Conservation (phyloP, 2,888 invertebrate species). For the Eupeodes latifasciatus region DNA sequence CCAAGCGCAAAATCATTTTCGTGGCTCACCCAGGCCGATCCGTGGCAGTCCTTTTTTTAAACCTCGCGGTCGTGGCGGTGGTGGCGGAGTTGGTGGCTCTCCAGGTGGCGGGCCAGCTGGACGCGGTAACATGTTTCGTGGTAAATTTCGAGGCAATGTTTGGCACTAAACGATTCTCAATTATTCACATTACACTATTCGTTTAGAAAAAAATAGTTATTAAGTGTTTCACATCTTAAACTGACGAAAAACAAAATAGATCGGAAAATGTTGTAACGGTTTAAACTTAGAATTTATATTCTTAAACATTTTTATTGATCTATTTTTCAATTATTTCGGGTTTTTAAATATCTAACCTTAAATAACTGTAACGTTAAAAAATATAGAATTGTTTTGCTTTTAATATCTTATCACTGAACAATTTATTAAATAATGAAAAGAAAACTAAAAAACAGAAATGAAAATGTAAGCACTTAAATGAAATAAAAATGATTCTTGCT, state of each 20-base stretch:
- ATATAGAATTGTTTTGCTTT: not conserved
- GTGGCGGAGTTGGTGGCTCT: constrained; percentile 49
- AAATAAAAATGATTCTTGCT: constrained; percentile 63
- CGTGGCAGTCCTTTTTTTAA: constrained; percentile 68
- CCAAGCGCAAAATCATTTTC: constrained; percentile 54
- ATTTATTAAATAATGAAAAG: constrained; percentile 1
- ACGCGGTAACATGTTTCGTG: constrained; percentile 78
- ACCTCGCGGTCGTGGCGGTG: constrained; percentile 76
- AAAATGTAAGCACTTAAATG: constrained; percentile 69
- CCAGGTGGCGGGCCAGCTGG: constrained; percentile 78
- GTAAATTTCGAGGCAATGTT: constrained; percentile 81
- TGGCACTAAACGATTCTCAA: constrained; percentile 53
- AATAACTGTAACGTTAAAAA: not conserved
- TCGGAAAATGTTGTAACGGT: constrained; percentile 28
- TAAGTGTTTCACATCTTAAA: constrained; percentile 45
- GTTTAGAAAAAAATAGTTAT: constrained; percentile 39
- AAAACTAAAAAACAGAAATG: constrained; percentile 22
- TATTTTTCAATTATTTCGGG: constrained; percentile 6
- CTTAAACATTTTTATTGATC: not conserved
- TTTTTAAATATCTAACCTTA: not conserved
- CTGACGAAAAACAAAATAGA: constrained; percentile 1
- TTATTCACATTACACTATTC: constrained; percentile 5
- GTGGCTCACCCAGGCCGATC: constrained; percentile 62
- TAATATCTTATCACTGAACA: not conserved
- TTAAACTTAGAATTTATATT: constrained; percentile 27